Percentiles rank a stretch among this genome's conserved stretches.
Evolutionary conservation across 2,797 vertebrate species (phyloP).

Genomic region (Cyclopterus lumpus): DNA sequence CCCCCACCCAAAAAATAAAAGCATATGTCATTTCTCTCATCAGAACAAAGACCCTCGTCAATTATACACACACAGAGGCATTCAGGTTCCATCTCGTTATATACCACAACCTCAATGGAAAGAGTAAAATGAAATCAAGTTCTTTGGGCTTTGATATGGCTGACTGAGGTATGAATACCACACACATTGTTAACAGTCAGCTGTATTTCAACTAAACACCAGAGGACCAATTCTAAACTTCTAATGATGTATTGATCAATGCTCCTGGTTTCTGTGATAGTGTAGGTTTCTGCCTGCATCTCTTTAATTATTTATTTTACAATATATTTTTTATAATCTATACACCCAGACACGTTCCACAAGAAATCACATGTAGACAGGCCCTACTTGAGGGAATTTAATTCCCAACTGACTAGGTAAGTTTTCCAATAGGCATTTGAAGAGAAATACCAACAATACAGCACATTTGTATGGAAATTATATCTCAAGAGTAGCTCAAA

Average conservation of each 20-base stretch:
- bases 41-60: conserved; percentile 81
- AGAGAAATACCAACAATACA: conserved; percentile 86
- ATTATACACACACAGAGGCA: conserved; percentile 83
- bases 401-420: conserved; percentile 81
- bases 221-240: conserved; percentile 79
- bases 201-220: conserved; percentile 80
- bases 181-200: conserved; percentile 86
- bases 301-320: conserved; percentile 75
- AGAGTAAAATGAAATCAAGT: conserved; percentile 83
- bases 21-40: conserved; percentile 76
- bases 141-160: conserved; percentile 87
- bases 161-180: conserved; percentile 83
- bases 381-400: conserved; percentile 78
- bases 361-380: conserved; percentile 86
- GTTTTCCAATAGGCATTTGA: conserved; percentile 83
- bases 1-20: conserved; percentile 69
- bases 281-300: conserved; percentile 79
- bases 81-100: conserved; percentile 79
- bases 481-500: conserved; percentile 83
- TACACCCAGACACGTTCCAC: conserved; percentile 87
- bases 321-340: conserved; percentile 79
- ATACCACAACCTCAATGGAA: conserved; percentile 79
- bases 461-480: conserved; percentile 86
- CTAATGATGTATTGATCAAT: conserved; percentile 76
- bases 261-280: conserved; percentile 76